Percentiles rank a stretch among this genome's conserved stretches.
Conservation (phyloP, 2,888 invertebrate genomes). For the Iselma pallidipennis region DNA sequence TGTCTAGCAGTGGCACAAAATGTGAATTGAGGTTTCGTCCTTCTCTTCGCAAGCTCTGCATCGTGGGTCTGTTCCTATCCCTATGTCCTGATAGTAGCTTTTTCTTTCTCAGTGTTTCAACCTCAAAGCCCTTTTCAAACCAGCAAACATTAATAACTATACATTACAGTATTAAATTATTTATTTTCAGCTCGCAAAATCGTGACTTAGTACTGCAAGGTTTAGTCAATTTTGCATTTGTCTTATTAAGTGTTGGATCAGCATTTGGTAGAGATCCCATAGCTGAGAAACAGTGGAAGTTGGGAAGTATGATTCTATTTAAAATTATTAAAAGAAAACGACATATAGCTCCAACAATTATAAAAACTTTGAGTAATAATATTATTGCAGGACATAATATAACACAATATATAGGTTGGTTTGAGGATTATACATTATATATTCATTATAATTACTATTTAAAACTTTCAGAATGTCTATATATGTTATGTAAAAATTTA, state of each 20-base stretch:
- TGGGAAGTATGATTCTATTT: conserved; percentile 63
- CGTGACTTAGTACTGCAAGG: conserved; percentile 57
- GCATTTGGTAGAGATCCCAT: conserved; percentile 45
- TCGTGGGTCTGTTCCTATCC: no score
- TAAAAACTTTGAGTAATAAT: conserved; percentile 61
- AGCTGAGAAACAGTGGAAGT: conserved; percentile 54
- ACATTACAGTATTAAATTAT: background rate
- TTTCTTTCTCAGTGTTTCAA: no score
- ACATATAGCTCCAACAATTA: conserved; percentile 59
- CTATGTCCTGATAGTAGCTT: no score
- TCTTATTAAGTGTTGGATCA: conserved; percentile 49
- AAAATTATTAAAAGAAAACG: conserved; percentile 63
- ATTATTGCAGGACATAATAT: conserved; percentile 61
- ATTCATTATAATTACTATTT: conserved; percentile 4
- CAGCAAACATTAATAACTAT: background rate
- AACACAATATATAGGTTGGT: conserved; percentile 62
- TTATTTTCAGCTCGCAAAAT: conserved; percentile 53
- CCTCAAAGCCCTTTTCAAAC: no score
- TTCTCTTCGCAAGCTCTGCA: no score
- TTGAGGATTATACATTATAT: conserved; percentile 1
- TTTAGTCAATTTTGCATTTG: conserved; percentile 54
- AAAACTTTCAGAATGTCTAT: conserved; percentile 58
- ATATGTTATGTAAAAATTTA: conserved; percentile 59
- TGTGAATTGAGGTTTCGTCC: no score
- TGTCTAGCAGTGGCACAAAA: no score